Conservation (phyloP, 2,113 vertebrate genomes). For the human region DNA sequence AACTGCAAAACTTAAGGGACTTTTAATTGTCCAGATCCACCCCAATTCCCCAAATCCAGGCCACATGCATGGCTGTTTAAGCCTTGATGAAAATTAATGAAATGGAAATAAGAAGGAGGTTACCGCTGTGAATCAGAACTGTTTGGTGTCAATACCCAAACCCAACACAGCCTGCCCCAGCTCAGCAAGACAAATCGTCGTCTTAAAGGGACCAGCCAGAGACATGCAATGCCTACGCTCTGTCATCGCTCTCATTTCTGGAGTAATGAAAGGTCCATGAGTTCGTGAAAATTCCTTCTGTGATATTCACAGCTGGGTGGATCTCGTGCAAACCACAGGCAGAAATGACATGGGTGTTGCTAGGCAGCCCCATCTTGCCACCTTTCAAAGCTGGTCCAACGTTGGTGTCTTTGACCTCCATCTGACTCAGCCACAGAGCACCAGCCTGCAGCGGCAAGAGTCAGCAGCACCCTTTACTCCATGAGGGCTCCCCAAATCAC, state of each 20-base stretch:
- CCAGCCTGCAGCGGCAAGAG: background rate
- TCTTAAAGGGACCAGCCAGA: background rate
- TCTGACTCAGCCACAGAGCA: background rate
- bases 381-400: background rate
- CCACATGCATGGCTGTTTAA: constrained; percentile 36
- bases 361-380: background rate
- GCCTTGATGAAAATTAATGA: constrained; percentile 57
- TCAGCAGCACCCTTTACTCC: background rate
- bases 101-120: constrained; percentile 10
- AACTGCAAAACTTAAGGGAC: constrained; percentile 35
- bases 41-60: constrained; percentile 19
- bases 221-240: background rate
- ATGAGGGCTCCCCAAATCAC: accelerated
- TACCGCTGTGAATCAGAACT: constrained; percentile 7
- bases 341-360: background rate
- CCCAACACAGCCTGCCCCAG: background rate
- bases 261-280: background rate
- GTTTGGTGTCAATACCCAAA: constrained; percentile 2
- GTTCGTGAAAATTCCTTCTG: background rate
- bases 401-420: background rate
- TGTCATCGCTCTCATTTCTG: background rate
- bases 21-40: constrained; percentile 55
- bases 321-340: background rate
- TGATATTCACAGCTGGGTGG: background rate
- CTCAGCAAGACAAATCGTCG: background rate